Conservation (phyloP, 2,888 invertebrate species). For the Orthosia incerta region DNA sequence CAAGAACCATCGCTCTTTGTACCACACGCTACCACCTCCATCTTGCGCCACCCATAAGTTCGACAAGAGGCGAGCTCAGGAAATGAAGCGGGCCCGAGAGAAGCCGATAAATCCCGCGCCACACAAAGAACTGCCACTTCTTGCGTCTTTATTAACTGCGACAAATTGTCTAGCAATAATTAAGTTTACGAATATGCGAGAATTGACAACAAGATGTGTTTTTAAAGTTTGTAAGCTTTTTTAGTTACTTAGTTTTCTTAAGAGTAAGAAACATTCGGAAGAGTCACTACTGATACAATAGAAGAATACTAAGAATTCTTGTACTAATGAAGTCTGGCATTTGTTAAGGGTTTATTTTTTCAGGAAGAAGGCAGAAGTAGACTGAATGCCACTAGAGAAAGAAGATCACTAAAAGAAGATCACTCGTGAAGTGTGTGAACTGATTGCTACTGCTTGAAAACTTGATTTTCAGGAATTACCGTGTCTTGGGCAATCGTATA, state of each 20-base stretch:
- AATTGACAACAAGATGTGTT: not conserved
- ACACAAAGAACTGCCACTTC: conserved; percentile 87
- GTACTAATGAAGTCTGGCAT: too few relatives aligned
- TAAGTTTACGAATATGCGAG: conserved; percentile 62
- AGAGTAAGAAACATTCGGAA: not conserved
- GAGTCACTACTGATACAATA: too few relatives aligned
- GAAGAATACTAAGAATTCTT: too few relatives aligned
- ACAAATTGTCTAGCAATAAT: conserved; percentile 83
- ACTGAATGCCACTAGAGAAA: too few relatives aligned
- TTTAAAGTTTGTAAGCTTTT: not conserved
- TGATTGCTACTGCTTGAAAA: too few relatives aligned
- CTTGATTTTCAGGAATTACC: too few relatives aligned
- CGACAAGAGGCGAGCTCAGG: conserved; percentile 88
- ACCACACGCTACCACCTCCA: conserved; percentile 58
- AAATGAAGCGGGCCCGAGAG: conserved; percentile 87
- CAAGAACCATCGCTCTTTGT: not conserved
- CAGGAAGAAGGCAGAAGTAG: too few relatives aligned
- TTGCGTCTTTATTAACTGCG: conserved; percentile 85
- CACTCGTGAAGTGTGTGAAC: too few relatives aligned
- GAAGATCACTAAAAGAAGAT: too few relatives aligned
- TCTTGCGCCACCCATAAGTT: conserved; percentile 74
- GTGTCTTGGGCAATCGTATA: too few relatives aligned
- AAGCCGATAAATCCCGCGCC: conserved; percentile 82
- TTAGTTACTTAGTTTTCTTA: not conserved
- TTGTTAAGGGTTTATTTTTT: too few relatives aligned